Evolutionary conservation across 2,797 vertebrate genomes (phyloP).

Genomic region (Pseudochirops cupreus): DNA sequence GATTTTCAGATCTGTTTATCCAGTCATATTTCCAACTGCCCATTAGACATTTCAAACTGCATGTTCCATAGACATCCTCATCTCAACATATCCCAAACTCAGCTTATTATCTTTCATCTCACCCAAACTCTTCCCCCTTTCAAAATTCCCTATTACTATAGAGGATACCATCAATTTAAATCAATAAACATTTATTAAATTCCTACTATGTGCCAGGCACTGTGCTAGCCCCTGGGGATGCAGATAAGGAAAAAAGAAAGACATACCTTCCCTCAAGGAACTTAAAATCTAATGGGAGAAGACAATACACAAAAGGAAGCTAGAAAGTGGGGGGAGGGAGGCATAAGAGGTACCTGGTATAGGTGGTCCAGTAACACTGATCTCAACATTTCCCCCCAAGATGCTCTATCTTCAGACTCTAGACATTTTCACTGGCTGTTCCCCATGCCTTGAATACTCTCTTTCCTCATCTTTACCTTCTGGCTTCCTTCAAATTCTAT

Average conservation of each 20-base stretch:
- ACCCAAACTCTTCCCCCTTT: neutral
- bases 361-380: neutral
- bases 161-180: neutral
- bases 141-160: neutral
- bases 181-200: neutral
- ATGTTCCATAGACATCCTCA: neutral
- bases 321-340: neutral
- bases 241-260: neutral
- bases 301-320: neutral
- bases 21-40: neutral
- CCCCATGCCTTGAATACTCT: no score
- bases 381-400: neutral
- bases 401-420: neutral
- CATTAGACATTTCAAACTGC: neutral
- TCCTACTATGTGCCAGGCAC: neutral
- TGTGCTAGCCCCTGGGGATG: neutral
- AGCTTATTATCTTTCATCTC: neutral
- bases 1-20: neutral
- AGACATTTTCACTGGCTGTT: no score
- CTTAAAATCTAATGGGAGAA: neutral
- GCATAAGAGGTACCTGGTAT: neutral
- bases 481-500: no score
- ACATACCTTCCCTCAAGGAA: neutral
- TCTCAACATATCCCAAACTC: neutral
- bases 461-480: no score